Base-by-base conservation (phyloP, 23 tunicate species). In the Clavelina lepadiformis region DNA sequence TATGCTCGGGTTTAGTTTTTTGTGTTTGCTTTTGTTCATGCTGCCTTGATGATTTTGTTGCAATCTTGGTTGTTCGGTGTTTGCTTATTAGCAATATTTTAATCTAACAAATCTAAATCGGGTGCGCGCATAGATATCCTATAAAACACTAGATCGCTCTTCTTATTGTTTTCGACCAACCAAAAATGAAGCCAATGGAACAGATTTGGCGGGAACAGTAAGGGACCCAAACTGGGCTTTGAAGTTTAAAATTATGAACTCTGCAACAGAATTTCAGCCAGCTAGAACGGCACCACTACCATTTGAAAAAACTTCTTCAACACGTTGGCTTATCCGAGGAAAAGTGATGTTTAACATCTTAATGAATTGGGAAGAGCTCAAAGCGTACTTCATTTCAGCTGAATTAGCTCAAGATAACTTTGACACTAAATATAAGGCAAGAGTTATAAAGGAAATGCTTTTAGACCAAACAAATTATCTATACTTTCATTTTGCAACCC, bases 401-500 rank as follows among this genome's bases (percentile, higher is more conserved):
- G 67, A 54, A n/a, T n/a, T 54, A 54, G 22, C 18, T n/a, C 37
- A 26, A 44, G 50, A 44, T 11, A 44, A 44, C 50, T 58, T 58
- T 31, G 65, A 58, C 37, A 58, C 65, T 5, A 58, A 58, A 58
- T 58, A 58, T 26, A 58, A 58, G 25, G 65, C 65, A 58, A 58
- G 65, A 58, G 28, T 58, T 6, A 37, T 74, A 6, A 61, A 74
- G 29, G 69, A 61, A 74, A 74, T 61, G 59, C 27, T 74, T 2
- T 22, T 25, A 22, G 69, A 74, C 24, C 45, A 29, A 22, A 61
- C 18, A 28, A 74, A 74, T 25, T 74, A 61, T 44, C 35, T 74
- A 36, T 74, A 56, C 46, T 74, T 74, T 46, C 35, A 18, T 3
- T 63, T 75, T 75, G 62, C 62, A 1, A 63, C 62, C 13, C 80